These are phyloP conservation scores for Masnerella sp. DNA, from an alignment of 2,888 invertebrate genomes.

Conservation along the genomic window DNA sequence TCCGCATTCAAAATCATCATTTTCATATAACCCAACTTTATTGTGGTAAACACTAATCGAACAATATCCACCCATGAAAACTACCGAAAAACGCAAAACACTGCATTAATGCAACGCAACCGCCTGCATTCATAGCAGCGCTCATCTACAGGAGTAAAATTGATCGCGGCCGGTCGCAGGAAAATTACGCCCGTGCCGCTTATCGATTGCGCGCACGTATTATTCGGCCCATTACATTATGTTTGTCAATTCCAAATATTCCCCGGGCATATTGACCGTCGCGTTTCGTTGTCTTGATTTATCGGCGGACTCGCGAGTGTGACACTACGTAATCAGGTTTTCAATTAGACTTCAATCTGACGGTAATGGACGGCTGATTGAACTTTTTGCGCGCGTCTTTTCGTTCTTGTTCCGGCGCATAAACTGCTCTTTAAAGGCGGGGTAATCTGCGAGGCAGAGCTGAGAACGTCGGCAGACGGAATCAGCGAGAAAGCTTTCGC, in stretches of 20 bases:
- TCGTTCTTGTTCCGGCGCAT: slow-evolving; percentile 33
- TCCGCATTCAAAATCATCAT: no score
- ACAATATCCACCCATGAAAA: no score
- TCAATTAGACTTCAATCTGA: slow-evolving; percentile 35
- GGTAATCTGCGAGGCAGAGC: slow-evolving; percentile 52
- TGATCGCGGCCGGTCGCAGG: slow-evolving; percentile 42
- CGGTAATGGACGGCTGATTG: slow-evolving; percentile 31
- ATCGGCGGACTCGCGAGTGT: slow-evolving; percentile 11
- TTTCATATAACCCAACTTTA: no score
- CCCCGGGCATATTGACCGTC: slow-evolving; percentile 40
- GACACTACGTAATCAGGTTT: slow-evolving; percentile 35
- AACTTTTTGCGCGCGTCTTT: slow-evolving; percentile 13
- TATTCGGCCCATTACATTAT: slow-evolving; percentile 53
- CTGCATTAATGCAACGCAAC: slow-evolving; percentile 43
- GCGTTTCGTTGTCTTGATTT: slow-evolving; percentile 36
- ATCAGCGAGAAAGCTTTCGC: slow-evolving; percentile 54
- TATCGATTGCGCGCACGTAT: slow-evolving; percentile 48
- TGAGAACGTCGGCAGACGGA: slow-evolving; percentile 43
- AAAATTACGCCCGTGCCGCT: slow-evolving; percentile 43
- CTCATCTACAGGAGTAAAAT: slow-evolving; percentile 42
- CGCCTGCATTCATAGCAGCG: no score
- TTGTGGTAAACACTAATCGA: no score
- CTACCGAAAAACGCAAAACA: no score
- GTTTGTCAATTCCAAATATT: slow-evolving; percentile 56
- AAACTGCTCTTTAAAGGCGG: slow-evolving; percentile 45